These are phyloP conservation scores for Gastrophryne carolinensis DNA, from an alignment of 2,797 vertebrate species.

Conservation along the genomic window DNA sequence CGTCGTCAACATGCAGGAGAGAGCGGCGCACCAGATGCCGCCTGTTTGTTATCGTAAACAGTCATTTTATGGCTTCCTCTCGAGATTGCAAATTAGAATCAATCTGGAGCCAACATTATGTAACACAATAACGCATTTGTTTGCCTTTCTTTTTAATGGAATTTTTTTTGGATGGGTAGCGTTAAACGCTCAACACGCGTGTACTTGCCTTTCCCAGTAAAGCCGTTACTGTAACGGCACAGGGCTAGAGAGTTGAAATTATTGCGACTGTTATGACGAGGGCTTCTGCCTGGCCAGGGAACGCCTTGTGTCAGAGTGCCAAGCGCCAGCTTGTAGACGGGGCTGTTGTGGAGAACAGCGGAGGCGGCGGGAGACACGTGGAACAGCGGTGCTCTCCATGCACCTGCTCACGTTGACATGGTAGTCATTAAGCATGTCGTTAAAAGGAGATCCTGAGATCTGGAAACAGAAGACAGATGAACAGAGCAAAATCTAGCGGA, in stretches of 20 bases:
- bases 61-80: slow-evolving; percentile 22
- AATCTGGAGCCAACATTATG: slow-evolving; percentile 34
- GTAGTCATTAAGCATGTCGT: not conserved
- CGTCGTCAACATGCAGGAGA: not conserved
- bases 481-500: too few relatives aligned
- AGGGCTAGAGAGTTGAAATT: not conserved
- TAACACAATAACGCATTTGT: slow-evolving; percentile 22
- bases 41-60: slow-evolving; percentile 9
- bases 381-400: not conserved
- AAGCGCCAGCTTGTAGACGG: not conserved
- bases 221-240: not conserved
- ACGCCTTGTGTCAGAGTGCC: not conserved
- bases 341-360: not conserved
- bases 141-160: slow-evolving; percentile 1
- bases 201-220: not conserved
- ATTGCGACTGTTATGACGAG: not conserved
- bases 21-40: slow-evolving; percentile 8
- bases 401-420: slow-evolving; percentile 13
- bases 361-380: not conserved
- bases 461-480: too few relatives aligned
- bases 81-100: slow-evolving; percentile 42
- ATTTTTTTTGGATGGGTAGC: not conserved
- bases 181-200: not conserved
- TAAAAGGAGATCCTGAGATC: not conserved
- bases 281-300: not conserved